Evolutionary conservation across 64 coral and sea anemone species (phyloP).

Genomic region (Dendrophyllia cribrosa): DNA sequence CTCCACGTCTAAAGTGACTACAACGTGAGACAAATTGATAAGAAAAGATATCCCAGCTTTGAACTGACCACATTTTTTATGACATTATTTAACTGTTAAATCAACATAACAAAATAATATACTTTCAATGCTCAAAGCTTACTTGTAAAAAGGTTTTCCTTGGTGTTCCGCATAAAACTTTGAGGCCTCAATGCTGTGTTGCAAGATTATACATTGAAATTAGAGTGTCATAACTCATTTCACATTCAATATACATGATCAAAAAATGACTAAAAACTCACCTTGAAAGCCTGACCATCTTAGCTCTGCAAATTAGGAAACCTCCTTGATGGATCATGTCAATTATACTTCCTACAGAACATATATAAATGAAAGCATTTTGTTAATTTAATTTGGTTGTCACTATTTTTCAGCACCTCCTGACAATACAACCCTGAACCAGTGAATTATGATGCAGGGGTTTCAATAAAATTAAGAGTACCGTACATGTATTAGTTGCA

Average conservation of each 20-base stretch:
- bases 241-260: no score
- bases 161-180: conserved; percentile 63
- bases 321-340: conserved; percentile 87
- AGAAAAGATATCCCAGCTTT: no score
- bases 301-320: conserved; percentile 85
- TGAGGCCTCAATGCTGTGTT: conserved; percentile 45
- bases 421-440: no score
- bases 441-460: no score
- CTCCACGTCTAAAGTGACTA: no score
- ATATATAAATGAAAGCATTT: background rate
- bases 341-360: conserved; percentile 66
- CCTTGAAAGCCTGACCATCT: conserved; percentile 81
- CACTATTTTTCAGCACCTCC: no score
- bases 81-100: no score
- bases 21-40: no score
- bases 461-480: no score
- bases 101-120: no score
- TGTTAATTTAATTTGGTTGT: background rate
- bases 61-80: no score
- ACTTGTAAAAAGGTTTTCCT: conserved; percentile 62
- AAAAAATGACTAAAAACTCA: background rate
- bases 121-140: background rate
- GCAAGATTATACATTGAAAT: background rate
- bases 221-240: background rate
- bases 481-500: no score